Evolutionary conservation across 2,888 invertebrate genomes (phyloP).

Genomic region (Xestia c-nigrum): DNA sequence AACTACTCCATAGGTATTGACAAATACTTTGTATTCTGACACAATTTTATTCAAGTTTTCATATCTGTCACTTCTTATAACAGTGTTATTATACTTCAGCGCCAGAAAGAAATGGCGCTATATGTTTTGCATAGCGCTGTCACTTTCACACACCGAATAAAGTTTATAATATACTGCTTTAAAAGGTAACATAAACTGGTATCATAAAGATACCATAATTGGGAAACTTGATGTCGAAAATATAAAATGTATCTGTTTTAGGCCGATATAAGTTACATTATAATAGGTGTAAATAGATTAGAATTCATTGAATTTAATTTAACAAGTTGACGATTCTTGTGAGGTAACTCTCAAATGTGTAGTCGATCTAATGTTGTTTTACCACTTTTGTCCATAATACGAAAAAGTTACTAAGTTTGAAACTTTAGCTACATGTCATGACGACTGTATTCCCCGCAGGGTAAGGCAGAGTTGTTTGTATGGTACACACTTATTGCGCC

Average conservation of each 20-base stretch:
- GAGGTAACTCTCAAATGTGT: neutral
- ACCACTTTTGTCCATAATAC: neutral
- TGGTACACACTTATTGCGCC: neutral
- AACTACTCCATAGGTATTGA: constrained; percentile 13
- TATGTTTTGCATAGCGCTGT: neutral
- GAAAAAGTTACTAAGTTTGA: neutral
- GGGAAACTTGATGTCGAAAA: constrained; percentile 1
- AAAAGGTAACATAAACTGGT: too few relatives aligned
- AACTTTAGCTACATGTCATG: neutral
- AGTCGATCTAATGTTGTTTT: neutral
- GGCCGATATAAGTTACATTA: too few relatives aligned
- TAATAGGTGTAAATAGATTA: constrained; percentile 1
- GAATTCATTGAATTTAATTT: neutral
- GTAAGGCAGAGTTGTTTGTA: neutral
- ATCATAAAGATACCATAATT: constrained; percentile 2
- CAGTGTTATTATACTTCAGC: neutral
- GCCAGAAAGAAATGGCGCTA: neutral
- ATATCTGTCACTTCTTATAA: neutral
- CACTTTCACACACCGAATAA: neutral
- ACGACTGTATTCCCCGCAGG: neutral
- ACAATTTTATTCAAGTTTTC: constrained; percentile 28
- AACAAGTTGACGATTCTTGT: neutral
- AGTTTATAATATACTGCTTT: neutral
- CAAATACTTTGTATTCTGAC: constrained; percentile 17
- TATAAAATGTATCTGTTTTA: constrained; percentile 1